These are phyloP conservation scores for Ovibos moschatus DNA, from an alignment of 2,113 vertebrate species.

Conservation along the genomic window DNA sequence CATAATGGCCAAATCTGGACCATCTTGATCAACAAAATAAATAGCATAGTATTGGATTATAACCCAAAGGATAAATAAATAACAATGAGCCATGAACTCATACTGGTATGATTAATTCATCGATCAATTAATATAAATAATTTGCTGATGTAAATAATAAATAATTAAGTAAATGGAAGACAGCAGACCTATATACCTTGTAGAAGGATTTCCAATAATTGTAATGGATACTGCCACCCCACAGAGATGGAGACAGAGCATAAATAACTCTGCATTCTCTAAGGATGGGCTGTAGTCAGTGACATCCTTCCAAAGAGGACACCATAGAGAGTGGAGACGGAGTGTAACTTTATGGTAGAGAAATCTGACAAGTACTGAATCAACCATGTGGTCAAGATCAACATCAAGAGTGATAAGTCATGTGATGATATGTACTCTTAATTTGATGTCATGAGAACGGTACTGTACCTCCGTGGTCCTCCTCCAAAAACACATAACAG, in stretches of 20 bases:
- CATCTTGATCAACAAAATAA: neutral
- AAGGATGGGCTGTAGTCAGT: too few species aligned
- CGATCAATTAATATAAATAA: neutral
- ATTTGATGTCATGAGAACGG: neutral
- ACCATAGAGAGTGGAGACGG: neutral
- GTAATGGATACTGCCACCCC: neutral
- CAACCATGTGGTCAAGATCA: neutral
- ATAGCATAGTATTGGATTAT: neutral
- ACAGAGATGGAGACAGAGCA: neutral
- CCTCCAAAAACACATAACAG: neutral
- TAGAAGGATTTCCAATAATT: neutral
- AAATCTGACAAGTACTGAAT: neutral
- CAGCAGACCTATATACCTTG: neutral
- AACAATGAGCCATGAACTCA: neutral
- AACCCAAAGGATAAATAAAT: neutral
- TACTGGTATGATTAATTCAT: neutral
- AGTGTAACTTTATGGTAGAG: neutral
- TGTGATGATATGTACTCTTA: neutral
- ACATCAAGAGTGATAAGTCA: neutral
- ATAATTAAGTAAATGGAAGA: neutral
- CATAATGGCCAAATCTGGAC: neutral
- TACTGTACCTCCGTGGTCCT: neutral
- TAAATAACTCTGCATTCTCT: neutral
- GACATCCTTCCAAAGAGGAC: neutral
- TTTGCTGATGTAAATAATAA: neutral